Evolutionary conservation across 2,888 invertebrate species (phyloP).

Genomic region (Metacarcinus magister): DNA sequence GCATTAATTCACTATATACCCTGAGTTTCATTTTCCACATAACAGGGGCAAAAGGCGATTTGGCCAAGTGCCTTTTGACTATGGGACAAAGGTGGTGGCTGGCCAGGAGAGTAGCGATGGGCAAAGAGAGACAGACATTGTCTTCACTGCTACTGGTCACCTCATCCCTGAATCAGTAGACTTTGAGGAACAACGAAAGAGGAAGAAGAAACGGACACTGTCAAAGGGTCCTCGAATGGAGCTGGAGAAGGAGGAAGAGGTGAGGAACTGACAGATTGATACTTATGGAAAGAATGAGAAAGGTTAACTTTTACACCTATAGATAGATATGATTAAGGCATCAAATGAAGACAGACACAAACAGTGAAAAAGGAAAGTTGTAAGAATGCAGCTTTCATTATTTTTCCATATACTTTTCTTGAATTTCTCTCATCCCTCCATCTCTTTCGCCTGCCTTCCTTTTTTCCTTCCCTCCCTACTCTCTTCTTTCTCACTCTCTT

Average conservation of each 20-base stretch:
- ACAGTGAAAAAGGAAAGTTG: no score
- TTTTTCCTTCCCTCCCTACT: not conserved
- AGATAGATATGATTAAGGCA: no score
- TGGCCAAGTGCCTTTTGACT: constrained; percentile 79
- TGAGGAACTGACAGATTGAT: not conserved
- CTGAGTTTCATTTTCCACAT: not conserved
- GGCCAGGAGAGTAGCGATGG: constrained; percentile 30
- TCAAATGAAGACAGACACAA: no score
- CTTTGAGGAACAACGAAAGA: not conserved
- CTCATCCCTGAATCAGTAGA: constrained; percentile 80
- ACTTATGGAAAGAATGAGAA: not conserved
- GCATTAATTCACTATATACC: not conserved
- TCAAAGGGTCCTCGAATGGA: constrained; percentile 67
- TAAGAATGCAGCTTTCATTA: no score
- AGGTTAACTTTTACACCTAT: not conserved
- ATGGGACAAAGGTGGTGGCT: constrained; percentile 80
- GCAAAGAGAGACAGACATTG: constrained; percentile 78
- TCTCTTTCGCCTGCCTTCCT: no score
- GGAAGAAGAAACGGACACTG: constrained; percentile 33
- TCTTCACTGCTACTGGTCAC: constrained; percentile 83
- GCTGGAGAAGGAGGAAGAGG: constrained; percentile 82
- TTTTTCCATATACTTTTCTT: no score
- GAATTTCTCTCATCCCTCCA: no score
- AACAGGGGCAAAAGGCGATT: constrained; percentile 71
- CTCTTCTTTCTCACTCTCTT: not conserved